Evolutionary conservation across 2,888 invertebrate species (phyloP), one percentile per base, ranked within the genome.

Genomic region (Campoplex nolae): DNA sequence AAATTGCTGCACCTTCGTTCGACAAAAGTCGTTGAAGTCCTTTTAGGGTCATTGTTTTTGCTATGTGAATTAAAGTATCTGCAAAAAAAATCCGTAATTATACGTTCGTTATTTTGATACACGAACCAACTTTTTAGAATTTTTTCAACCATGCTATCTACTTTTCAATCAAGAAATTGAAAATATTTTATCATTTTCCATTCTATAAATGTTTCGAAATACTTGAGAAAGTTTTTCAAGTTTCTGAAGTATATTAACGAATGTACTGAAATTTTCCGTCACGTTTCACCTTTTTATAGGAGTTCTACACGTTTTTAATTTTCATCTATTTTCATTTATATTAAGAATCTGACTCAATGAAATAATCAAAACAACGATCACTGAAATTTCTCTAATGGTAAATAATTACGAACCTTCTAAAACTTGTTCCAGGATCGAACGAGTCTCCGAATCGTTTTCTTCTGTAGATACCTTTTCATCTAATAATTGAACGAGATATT

Each of bases 31-130:
- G 92, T 70, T 93, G 93, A 28, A 95, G 87, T 83, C 93, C 93
- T 77, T 94, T 93, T 56, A 94, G 90, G 2, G 94, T 91, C 79
- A 94, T 90, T 38, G 92, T 92, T 80, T 94, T 92, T 35, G 94
- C 93, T 45, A 94, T 89, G 80, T 95, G 92, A 84, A 92, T 93
- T 70, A 95, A 82, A 70, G 93, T 92, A 86, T 94, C 95, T 95
- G 89, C 88, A 91, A 92, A 80, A 75, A 92, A 92, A 78, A 75
- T 73, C 38, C 7, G 4, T 62, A 7, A 32, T 32, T 28, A 58
- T 32, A 6, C 28, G 16, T 32, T 32, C 2, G 2, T 13, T 13
- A 32, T 62, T 62, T 62, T 1, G 1, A 32, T 4, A 16, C 32
- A 45, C 11, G 9, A 11, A 11, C 13, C 45, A 45, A 13, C 13